Percentiles rank a stretch among this genome's conserved stretches.
Evolutionary conservation across 2,113 vertebrate species (phyloP).

Genomic region (Hystrix cristata): DNA sequence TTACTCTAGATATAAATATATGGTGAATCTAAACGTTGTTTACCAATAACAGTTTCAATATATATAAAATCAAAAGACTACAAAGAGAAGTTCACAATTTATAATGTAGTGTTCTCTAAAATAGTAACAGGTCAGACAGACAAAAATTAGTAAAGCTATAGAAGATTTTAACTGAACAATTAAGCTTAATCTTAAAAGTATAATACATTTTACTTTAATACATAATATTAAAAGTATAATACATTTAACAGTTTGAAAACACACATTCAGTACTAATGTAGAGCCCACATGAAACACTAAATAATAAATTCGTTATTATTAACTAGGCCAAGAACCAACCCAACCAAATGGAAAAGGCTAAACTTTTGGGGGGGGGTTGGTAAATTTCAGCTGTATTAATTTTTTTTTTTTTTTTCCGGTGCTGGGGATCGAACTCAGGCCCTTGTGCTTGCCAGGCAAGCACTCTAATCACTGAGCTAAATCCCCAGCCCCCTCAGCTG

Average conservation of each 20-base stretch:
- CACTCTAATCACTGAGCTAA: no score
- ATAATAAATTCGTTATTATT: constrained; percentile 44
- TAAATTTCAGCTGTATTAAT: not conserved
- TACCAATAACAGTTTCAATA: constrained; percentile 54
- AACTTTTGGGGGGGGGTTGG: not conserved
- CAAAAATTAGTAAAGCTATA: constrained; percentile 20
- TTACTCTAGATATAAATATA: not conserved
- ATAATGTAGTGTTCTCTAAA: not conserved
- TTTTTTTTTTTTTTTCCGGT: no score
- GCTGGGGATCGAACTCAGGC: no score
- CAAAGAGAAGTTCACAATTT: constrained; percentile 28
- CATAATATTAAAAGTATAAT: constrained; percentile 1
- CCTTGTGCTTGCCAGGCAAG: no score
- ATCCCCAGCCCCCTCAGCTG: not conserved
- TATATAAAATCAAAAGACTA: constrained; percentile 41
- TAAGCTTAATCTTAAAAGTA: not conserved
- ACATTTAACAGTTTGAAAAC: constrained; percentile 36
- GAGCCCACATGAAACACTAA: not conserved
- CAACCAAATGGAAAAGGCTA: constrained; percentile 13
- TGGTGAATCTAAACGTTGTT: not conserved
- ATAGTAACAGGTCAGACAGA: not conserved
- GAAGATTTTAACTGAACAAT: constrained; percentile 9
- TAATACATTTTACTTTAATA: no score
- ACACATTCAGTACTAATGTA: not conserved
- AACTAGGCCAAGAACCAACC: not conserved